Evolutionary conservation across 2,113 vertebrate species (phyloP), one percentile per base, ranked within the genome.

Genomic region (Tylochromis polylepis): DNA sequence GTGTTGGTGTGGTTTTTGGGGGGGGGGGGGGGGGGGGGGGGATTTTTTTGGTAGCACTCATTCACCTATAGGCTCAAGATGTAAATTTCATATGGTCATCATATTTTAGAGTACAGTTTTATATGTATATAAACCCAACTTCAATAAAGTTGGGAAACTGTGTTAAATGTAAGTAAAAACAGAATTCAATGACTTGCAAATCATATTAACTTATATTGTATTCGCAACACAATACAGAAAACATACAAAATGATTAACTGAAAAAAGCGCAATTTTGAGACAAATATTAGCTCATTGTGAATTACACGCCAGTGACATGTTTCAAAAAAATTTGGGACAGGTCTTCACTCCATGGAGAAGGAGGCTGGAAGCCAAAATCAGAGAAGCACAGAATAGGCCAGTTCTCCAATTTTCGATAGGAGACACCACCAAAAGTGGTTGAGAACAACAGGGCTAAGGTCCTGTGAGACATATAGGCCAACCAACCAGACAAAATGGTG

Each of bases 341-440:
- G 59, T n/a, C 59, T 0, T 62, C 1, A 36, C 31, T 62, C 3
- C 10, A 11, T 0, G 5, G 59, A 11, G 59, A 11, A 20, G 16
- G 29, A 11, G 29, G 16, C 58, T 11, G 29, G 29, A 60, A 0
- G 16, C 59, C 59, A 60, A 60, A 5, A 60, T 60, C 59, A 60
- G 58, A 20, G 29, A 60, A 60, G 9, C 3, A 60, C 59, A 20
- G 58, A 60, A 60, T 31, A 31, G 58, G 27, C 27, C 27, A 31
- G 29, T 34, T 60, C 29, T 60, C 29, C 29, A 20, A 20, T 60
- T 60, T 29, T 16, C 34, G 29, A 60, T 60, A 0, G 58, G 29
- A 60, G 58, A 9, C 58, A 34, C 3, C 0, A 9, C 29, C 58
- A 60, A 20, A 34, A 60, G 58, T 60, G 5, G 9, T 34, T 34